Conservation (phyloP, 2,113 vertebrate genomes). For the Lota lota region DNA sequence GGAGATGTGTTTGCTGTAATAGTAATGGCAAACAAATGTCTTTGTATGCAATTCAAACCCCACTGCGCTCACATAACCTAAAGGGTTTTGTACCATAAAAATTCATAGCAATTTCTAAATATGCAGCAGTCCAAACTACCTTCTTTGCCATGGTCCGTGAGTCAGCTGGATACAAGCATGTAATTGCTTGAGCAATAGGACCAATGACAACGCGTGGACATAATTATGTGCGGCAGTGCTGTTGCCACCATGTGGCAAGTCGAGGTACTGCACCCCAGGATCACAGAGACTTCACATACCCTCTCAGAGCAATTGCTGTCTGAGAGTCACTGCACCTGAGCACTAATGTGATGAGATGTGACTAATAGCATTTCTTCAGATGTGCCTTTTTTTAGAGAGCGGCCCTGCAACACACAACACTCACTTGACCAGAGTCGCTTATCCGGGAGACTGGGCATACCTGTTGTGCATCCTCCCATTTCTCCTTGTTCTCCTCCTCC, state of each 20-base stretch:
- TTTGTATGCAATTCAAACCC: not conserved
- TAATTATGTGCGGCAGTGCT: conserved; percentile 51
- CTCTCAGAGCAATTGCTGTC: conserved; percentile 39
- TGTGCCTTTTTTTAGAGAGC: conserved; percentile 8
- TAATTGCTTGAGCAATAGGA: conserved; percentile 26
- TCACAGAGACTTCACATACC: conserved; percentile 52
- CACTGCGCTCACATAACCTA: not conserved
- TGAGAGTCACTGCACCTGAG: conserved; percentile 16
- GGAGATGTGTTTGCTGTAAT: conserved; percentile 3
- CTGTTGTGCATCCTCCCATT: conserved; percentile 98
- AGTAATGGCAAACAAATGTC: conserved; percentile 10
- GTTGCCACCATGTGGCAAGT: conserved; percentile 68
- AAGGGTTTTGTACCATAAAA: not conserved
- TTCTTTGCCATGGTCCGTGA: conserved; percentile 27
- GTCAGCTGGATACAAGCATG: conserved; percentile 27
- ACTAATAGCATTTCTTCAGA: conserved; percentile 16
- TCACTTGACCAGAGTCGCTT: no score
- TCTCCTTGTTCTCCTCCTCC: conserved; percentile 98
- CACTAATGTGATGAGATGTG: conserved; percentile 17
- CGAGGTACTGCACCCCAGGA: conserved; percentile 44
- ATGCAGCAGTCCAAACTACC: conserved; percentile 6
- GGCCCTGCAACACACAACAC: no score
- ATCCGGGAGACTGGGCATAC: conserved; percentile 67
- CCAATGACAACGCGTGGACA: conserved; percentile 35
- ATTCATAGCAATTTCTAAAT: no score